A percentile compares a stretch with the other conserved stretches of the same genome.
Conservation (phyloP, 2,113 vertebrate species). For the Sapayoa aenigma region DNA sequence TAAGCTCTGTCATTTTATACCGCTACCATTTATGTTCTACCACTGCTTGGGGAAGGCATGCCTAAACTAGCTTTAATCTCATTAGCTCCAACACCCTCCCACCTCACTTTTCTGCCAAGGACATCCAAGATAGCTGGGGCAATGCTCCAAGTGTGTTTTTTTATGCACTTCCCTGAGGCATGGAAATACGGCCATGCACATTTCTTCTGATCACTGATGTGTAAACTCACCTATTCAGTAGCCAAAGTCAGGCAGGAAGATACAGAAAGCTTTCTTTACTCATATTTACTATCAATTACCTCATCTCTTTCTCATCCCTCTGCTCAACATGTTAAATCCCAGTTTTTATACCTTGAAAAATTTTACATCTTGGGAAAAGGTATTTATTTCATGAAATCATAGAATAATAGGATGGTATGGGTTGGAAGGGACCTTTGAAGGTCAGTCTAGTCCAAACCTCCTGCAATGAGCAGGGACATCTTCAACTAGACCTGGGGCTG, state of each 20-base stretch:
- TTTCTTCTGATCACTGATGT: neutral
- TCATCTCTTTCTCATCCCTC: neutral
- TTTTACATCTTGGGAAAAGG: neutral
- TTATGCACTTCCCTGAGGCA: neutral
- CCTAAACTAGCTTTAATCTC: neutral
- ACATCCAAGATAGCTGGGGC: neutral
- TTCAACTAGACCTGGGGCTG: neutral
- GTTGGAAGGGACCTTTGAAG: neutral
- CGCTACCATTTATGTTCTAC: neutral
- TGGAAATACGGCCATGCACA: neutral
- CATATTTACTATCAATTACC: neutral
- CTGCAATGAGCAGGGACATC: neutral
- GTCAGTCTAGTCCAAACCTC: neutral
- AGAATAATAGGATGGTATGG: neutral
- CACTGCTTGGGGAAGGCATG: neutral
- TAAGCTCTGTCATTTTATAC: neutral
- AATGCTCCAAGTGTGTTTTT: neutral
- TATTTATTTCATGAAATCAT: neutral
- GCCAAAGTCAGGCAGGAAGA: neutral
- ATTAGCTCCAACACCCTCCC: neutral
- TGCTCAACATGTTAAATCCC: neutral
- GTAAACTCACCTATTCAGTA: neutral
- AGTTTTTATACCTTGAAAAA: neutral
- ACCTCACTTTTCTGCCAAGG: neutral
- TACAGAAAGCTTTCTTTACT: neutral